phyloP scores from a whole-genome alignment of 2,113 vertebrate genomes.

The Mionectes macconnelli region DNA sequence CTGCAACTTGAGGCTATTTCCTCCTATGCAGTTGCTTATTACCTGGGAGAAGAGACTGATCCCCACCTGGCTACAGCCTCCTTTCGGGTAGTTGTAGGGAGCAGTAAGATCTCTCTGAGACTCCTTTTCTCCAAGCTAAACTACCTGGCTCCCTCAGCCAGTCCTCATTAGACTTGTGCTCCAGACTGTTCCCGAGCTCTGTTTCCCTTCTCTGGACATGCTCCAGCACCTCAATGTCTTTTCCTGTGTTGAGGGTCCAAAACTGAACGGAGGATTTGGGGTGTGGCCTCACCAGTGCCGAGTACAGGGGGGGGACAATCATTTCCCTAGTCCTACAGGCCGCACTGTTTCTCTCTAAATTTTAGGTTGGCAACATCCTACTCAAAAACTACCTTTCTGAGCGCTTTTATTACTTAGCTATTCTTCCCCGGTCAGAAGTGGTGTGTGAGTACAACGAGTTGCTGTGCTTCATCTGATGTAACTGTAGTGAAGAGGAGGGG shows the following conservation, averaged over 20 bases:
- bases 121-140: background rate
- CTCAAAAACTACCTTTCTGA: background rate
- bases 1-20: background rate
- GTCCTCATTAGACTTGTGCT: background rate
- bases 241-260: background rate
- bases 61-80: background rate
- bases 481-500: background rate
- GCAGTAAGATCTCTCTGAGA: background rate
- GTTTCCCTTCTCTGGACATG: background rate
- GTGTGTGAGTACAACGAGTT: accelerated
- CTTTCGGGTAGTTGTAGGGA: background rate
- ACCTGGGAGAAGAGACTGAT: background rate
- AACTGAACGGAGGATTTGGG: accelerated
- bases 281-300: background rate
- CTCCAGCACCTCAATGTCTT: background rate
- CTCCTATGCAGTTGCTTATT: background rate
- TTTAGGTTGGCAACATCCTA: background rate
- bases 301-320: no score
- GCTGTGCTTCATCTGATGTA: background rate
- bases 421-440: background rate
- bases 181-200: background rate
- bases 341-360: background rate
- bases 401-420: background rate
- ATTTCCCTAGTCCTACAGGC: background rate
- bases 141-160: background rate